phyloP scores from a whole-genome alignment of 1,140 invertebrate genomes.

The Drosophila sucinea region DNA sequence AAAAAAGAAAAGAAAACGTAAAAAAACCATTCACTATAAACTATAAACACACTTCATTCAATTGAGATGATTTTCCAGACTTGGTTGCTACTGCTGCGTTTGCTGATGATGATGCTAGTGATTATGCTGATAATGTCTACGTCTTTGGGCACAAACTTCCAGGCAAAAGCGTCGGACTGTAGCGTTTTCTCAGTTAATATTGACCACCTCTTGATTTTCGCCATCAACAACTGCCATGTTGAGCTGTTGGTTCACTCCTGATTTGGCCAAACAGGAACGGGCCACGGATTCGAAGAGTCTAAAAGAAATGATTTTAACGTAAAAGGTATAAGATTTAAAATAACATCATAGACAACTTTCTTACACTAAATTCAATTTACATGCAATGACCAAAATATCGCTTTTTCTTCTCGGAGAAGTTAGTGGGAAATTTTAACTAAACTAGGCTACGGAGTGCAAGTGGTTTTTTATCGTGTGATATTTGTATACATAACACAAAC shows the following conservation, averaged over 20 bases:
- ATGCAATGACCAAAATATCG: no score
- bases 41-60: conserved; percentile 46
- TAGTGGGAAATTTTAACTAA: no score
- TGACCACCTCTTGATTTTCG: conserved; percentile 74
- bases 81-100: conserved; percentile 29
- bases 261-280: conserved; percentile 95
- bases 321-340: neutral
- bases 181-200: conserved; percentile 68
- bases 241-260: conserved; percentile 75
- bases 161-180: conserved; percentile 53
- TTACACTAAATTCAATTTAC: no score
- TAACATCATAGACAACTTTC: conserved; percentile 4
- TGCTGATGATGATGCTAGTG: conserved; percentile 13
- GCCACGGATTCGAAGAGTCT: conserved; percentile 97
- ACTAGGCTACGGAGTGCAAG: no score
- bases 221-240: conserved; percentile 72
- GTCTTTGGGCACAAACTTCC: conserved; percentile 50
- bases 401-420: no score
- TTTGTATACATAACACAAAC: no score
- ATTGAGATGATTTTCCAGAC: neutral
- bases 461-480: no score
- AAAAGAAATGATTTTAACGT: conserved; percentile 61
- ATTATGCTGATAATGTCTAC: conserved; percentile 39
- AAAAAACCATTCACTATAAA: conserved; percentile 67
- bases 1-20: neutral